phyloP scores from a whole-genome alignment of 2,888 invertebrate species.

The Bombylius discolor region DNA sequence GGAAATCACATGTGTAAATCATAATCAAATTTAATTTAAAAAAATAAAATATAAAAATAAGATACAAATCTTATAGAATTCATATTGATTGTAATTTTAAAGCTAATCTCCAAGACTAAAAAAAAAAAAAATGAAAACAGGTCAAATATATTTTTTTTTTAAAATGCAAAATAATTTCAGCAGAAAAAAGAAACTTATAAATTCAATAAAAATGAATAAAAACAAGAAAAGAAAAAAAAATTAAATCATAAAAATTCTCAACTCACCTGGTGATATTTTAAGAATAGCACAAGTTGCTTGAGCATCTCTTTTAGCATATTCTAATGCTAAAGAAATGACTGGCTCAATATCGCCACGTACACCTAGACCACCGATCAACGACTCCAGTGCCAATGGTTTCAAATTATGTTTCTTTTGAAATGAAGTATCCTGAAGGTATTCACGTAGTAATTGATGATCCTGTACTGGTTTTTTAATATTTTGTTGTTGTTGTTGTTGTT shows the following conservation, averaged over 20 bases:
- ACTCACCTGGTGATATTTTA: slow-evolving; percentile 79
- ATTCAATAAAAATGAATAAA: not conserved
- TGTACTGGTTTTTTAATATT: slow-evolving; percentile 28
- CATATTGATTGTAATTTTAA: too few relatives aligned
- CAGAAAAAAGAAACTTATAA: too few relatives aligned
- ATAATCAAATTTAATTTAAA: too few relatives aligned
- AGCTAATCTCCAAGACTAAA: too few relatives aligned
- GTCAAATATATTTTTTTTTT: too few relatives aligned
- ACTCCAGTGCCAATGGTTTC: slow-evolving; percentile 59
- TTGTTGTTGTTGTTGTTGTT: slow-evolving; percentile 14
- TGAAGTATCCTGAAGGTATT: slow-evolving; percentile 70
- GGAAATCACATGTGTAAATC: too few relatives aligned
- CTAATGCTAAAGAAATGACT: slow-evolving; percentile 70
- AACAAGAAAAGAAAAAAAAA: not conserved
- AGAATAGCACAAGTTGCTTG: slow-evolving; percentile 72
- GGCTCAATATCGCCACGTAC: slow-evolving; percentile 68
- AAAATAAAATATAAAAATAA: too few relatives aligned
- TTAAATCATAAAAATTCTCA: slow-evolving; percentile 3
- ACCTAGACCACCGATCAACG: slow-evolving; percentile 41
- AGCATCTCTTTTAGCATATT: slow-evolving; percentile 74
- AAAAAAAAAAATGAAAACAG: too few relatives aligned
- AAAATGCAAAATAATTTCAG: too few relatives aligned
- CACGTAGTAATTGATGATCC: slow-evolving; percentile 64
- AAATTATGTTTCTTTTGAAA: slow-evolving; percentile 75
- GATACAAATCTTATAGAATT: too few relatives aligned